A percentile compares a stretch with the other conserved stretches of the same genome.
These are phyloP conservation scores for Pterocles burchelli DNA, from an alignment of 2,113 vertebrate genomes.

Conservation along the genomic window DNA sequence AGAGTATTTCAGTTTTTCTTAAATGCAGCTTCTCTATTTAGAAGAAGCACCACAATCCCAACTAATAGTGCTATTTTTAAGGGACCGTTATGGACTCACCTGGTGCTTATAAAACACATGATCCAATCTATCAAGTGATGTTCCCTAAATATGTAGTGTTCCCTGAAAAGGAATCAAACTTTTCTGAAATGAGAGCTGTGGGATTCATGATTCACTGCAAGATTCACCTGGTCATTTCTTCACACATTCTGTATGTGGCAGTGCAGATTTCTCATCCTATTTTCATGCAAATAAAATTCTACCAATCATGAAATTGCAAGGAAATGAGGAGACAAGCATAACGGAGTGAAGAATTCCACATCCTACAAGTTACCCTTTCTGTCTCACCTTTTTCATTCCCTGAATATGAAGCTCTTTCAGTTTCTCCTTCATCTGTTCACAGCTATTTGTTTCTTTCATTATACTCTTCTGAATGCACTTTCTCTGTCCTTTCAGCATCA, in stretches of 20 bases:
- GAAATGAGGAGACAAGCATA: constrained; percentile 64
- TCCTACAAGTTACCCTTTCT: constrained; percentile 46
- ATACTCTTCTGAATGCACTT: constrained; percentile 40
- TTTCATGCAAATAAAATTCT: constrained; percentile 66
- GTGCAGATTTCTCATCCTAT: constrained; percentile 38
- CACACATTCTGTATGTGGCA: background rate
- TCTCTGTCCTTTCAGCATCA: constrained; percentile 44
- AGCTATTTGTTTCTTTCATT: constrained; percentile 64
- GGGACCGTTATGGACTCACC: background rate
- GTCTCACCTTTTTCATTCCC: constrained; percentile 52
- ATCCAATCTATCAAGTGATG: background rate
- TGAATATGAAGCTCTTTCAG: constrained; percentile 45
- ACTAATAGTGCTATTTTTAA: background rate
- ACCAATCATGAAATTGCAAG: constrained; percentile 52
- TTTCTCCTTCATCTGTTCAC: constrained; percentile 49
- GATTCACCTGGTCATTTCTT: constrained; percentile 15
- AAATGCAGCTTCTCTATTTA: background rate
- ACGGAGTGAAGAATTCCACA: constrained; percentile 44
- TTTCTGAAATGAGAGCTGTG: background rate
- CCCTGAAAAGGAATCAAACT: background rate
- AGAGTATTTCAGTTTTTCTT: background rate
- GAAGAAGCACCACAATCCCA: background rate
- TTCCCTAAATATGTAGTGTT: background rate
- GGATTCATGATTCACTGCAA: background rate
- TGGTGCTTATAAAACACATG: background rate